phyloP scores from a whole-genome alignment of 2,113 vertebrate species.

The Circaetus cinerascens region DNA sequence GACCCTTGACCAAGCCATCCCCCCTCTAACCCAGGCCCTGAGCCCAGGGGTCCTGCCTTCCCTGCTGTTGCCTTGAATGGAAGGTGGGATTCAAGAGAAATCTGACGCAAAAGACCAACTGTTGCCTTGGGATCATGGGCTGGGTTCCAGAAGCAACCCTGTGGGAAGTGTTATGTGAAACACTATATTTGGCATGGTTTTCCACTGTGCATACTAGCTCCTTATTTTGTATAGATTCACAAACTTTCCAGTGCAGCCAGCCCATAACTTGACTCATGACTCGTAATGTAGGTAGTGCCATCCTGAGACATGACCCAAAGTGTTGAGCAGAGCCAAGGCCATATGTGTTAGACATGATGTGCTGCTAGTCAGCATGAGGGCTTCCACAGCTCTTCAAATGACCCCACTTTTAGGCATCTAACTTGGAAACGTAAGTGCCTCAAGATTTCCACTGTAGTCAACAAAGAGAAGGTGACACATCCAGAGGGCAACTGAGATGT shows the following conservation, averaged over 20 bases:
- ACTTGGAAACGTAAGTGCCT: neutral
- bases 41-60: neutral
- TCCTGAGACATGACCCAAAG: neutral
- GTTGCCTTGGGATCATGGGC: neutral
- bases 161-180: neutral
- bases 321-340: fast-evolving
- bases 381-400: neutral
- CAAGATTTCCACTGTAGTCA: neutral
- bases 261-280: neutral
- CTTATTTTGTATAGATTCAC: neutral
- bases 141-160: neutral
- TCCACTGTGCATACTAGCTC: no score
- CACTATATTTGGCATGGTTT: neutral
- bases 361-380: neutral
- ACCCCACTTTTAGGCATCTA: neutral
- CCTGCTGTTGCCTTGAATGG: neutral
- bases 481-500: fast-evolving
- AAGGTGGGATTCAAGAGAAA: neutral
- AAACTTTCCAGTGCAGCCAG: neutral
- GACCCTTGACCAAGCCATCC: neutral
- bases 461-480: fast-evolving
- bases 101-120: neutral
- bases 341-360: neutral
- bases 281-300: fast-evolving
- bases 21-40: fast-evolving